phyloP scores from a whole-genome alignment of 2,113 vertebrate genomes.

The Proterorhinus semilunaris region DNA sequence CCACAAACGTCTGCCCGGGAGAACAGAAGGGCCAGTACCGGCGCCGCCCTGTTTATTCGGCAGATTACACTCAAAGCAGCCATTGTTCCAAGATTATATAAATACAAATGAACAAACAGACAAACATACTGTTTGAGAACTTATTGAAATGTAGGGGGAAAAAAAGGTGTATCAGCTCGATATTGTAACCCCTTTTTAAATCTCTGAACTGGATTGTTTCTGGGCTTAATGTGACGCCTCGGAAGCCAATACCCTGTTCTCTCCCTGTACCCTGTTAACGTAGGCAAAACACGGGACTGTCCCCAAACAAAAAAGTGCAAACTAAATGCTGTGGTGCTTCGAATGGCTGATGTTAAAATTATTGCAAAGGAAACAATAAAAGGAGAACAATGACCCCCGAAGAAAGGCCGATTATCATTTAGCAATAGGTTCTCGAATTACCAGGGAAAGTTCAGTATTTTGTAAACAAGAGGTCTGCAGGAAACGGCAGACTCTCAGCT shows the following conservation, averaged over 20 bases:
- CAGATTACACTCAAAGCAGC: background rate
- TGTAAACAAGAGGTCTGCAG: background rate
- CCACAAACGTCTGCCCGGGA: constrained; percentile 15
- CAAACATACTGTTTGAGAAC: background rate
- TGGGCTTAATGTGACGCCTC: constrained; percentile 14
- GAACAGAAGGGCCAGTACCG: background rate
- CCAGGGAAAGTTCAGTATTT: background rate
- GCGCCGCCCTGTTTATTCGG: background rate
- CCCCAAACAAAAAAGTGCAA: constrained; percentile 22
- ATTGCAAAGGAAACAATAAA: background rate
- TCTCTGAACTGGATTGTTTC: constrained; percentile 15
- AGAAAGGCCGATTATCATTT: no score
- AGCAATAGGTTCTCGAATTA: background rate
- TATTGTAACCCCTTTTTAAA: background rate
- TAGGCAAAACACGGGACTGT: constrained; percentile 1
- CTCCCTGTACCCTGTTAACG: constrained; percentile 47
- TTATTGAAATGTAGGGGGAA: background rate
- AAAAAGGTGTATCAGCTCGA: background rate
- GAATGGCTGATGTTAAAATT: background rate
- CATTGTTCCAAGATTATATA: constrained; percentile 3
- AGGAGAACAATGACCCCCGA: background rate
- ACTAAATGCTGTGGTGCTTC: background rate
- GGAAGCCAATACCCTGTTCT: constrained; percentile 46
- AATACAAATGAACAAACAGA: background rate
- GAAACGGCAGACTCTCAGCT: no score